phyloP scores from a whole-genome alignment of 2,113 vertebrate genomes.

The Nycticebus coucang region DNA sequence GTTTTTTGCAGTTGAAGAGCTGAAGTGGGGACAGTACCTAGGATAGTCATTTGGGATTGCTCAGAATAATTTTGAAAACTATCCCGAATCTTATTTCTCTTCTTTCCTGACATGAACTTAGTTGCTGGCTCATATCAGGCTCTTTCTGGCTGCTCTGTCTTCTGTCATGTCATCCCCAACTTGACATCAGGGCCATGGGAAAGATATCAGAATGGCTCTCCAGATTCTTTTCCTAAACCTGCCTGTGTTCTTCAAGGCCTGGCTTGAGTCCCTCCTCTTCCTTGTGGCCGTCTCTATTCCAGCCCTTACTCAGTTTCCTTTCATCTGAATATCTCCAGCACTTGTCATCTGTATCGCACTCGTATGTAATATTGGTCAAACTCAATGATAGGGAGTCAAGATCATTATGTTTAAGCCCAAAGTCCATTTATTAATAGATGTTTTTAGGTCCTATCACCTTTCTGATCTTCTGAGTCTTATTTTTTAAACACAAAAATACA shows the following conservation, averaged over 20 bases:
- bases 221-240: neutral
- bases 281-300: neutral
- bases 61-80: conserved; percentile 31
- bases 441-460: neutral
- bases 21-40: neutral
- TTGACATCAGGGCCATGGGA: conserved; percentile 15
- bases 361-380: neutral
- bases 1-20: neutral
- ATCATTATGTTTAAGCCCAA: neutral
- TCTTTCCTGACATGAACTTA: conserved; percentile 28
- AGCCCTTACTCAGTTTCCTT: neutral
- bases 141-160: neutral
- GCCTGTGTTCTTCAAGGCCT: neutral
- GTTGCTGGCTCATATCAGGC: neutral
- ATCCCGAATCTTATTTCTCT: neutral
- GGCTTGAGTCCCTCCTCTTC: neutral
- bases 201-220: neutral
- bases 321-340: neutral
- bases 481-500: neutral
- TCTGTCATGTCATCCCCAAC: neutral
- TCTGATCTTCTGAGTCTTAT: neutral
- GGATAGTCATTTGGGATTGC: neutral
- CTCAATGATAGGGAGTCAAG: neutral
- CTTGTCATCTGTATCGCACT: neutral
- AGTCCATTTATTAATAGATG: neutral